Percentiles rank a stretch among this genome's conserved stretches.
phyloP scores from a whole-genome alignment of 2,113 vertebrate genomes.

The Piprites chloris region DNA sequence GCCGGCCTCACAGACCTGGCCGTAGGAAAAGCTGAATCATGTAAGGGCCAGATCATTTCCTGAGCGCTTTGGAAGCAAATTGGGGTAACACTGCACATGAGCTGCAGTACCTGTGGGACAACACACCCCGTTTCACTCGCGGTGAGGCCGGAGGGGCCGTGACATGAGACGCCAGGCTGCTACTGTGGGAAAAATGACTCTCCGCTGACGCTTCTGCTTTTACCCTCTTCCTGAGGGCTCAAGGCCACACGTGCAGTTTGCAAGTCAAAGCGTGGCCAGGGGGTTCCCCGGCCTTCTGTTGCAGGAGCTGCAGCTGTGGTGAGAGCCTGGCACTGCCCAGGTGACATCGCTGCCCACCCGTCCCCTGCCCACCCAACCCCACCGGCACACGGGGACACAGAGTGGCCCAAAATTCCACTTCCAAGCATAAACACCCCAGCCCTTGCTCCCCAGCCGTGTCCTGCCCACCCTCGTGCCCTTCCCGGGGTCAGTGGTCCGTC shows the following conservation, averaged over 20 bases:
- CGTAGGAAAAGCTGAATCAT: background rate
- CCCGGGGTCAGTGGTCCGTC: background rate
- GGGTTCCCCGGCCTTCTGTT: background rate
- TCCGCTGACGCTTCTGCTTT: background rate
- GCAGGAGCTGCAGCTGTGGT: background rate
- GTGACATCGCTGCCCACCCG: fast-evolving
- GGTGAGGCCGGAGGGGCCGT: fast-evolving
- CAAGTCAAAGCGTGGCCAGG: background rate
- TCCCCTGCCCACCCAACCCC: background rate
- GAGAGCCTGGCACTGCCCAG: fast-evolving
- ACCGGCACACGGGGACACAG: fast-evolving
- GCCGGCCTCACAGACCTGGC: background rate
- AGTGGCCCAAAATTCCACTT: background rate
- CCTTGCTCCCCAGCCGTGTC: background rate
- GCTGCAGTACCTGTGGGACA: background rate
- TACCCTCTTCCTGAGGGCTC: background rate
- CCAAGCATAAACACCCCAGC: background rate
- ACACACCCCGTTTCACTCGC: fast-evolving
- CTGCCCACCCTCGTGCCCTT: background rate
- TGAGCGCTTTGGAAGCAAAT: background rate
- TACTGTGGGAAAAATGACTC: background rate
- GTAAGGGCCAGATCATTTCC: background rate
- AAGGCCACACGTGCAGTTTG: background rate
- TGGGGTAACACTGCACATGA: background rate
- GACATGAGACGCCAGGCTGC: background rate